A percentile compares a stretch with the other conserved stretches of the same genome.
Evolutionary conservation across 2,113 vertebrate species (phyloP).

Genomic region (Oreochromis niloticus): DNA sequence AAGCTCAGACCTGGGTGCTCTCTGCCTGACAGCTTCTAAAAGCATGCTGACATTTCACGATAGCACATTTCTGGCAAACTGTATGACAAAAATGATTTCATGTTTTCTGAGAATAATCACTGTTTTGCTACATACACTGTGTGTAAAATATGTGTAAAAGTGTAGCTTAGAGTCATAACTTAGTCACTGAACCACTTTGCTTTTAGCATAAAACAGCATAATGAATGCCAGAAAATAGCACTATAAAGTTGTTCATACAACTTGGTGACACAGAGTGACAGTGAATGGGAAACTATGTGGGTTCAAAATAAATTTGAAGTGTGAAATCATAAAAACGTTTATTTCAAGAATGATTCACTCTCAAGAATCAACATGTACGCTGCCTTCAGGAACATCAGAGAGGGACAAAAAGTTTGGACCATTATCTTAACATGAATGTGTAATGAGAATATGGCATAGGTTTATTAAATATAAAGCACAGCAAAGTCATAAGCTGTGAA

Average conservation of each 20-base stretch:
- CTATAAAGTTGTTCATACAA: not conserved
- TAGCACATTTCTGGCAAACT: not conserved
- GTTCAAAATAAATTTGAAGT: not conserved
- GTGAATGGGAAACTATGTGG: not conserved
- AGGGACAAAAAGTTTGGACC: not conserved
- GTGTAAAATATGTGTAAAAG: not conserved
- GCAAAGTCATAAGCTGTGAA: not conserved
- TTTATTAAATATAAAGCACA: not conserved
- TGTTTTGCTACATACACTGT: not conserved
- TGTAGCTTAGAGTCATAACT: not conserved
- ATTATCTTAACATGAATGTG: not conserved
- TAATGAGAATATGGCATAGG: not conserved
- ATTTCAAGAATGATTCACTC: not conserved
- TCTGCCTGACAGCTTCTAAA: conserved; percentile 41
- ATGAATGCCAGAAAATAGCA: not conserved
- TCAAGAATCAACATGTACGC: not conserved
- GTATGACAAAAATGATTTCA: not conserved
- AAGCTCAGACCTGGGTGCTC: conserved; percentile 59
- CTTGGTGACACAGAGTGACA: not conserved
- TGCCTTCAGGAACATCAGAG: not conserved
- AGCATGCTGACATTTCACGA: conserved; percentile 6
- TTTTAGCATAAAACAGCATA: not conserved
- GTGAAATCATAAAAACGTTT: not conserved
- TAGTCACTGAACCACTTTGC: not conserved
- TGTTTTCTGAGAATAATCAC: not conserved